Percentiles rank a stretch among this genome's conserved stretches.
These are phyloP conservation scores for Eilema griseolum DNA, from an alignment of 2,888 invertebrate genomes.

Conservation along the genomic window DNA sequence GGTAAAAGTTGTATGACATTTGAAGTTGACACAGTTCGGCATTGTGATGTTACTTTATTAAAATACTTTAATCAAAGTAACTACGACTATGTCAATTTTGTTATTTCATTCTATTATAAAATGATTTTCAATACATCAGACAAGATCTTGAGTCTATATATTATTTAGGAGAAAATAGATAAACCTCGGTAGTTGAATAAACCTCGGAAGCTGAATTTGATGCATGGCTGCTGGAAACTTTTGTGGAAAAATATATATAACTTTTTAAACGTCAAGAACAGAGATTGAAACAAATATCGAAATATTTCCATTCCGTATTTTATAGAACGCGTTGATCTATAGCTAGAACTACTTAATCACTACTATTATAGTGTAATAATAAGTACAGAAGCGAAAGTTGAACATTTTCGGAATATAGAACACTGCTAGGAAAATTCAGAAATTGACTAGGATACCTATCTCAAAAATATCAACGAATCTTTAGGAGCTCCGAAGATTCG, in stretches of 20 bases:
- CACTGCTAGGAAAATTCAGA: neutral
- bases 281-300: neutral
- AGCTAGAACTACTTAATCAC: neutral
- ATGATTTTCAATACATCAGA: neutral
- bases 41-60: neutral
- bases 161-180: slow-evolving; percentile 12
- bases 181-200: slow-evolving; percentile 28
- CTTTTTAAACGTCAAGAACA: slow-evolving; percentile 33
- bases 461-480: neutral
- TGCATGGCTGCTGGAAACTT: slow-evolving; percentile 42
- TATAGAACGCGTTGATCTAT: neutral
- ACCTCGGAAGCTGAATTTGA: slow-evolving; percentile 34
- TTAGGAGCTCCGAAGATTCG: neutral
- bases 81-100: neutral
- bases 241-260: slow-evolving; percentile 34
- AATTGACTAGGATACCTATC: neutral
- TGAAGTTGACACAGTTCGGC: neutral
- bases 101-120: no score
- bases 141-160: neutral
- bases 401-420: neutral
- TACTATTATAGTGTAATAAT: neutral
- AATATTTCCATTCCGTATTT: slow-evolving; percentile 9
- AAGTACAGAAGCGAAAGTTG: neutral
- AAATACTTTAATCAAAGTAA: neutral
- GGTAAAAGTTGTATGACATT: slow-evolving; percentile 12